A percentile compares a stretch with the other conserved stretches of the same genome.
Conservation (phyloP, 2,888 invertebrate species). For the Euclidia mi region DNA sequence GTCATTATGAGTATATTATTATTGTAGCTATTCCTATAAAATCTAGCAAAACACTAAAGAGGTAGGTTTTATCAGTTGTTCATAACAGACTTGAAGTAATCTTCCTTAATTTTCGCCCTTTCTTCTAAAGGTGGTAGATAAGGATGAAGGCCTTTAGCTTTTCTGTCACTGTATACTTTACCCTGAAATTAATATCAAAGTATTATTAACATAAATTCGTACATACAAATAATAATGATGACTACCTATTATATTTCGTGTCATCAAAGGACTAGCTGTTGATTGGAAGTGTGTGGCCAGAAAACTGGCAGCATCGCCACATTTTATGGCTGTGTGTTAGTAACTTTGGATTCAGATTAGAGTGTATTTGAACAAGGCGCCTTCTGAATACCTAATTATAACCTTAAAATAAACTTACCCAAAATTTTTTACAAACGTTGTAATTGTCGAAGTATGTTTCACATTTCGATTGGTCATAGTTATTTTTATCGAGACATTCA, state of each 20-base stretch:
- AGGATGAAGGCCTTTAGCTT: constrained; percentile 91
- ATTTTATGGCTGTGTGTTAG: too few species aligned
- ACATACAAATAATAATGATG: too few species aligned
- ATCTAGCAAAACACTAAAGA: background rate
- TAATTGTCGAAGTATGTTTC: constrained; percentile 93
- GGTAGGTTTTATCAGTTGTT: constrained; percentile 29
- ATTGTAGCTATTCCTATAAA: background rate
- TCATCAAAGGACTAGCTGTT: too few species aligned
- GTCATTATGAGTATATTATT: too few species aligned
- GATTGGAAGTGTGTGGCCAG: too few species aligned
- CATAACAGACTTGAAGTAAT: constrained; percentile 84
- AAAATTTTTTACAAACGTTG: constrained; percentile 94
- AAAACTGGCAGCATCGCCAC: too few species aligned
- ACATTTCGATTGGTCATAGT: constrained; percentile 92
- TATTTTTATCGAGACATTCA: constrained; percentile 92
- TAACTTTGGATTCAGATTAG: too few species aligned
- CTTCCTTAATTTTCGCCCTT: constrained; percentile 91
- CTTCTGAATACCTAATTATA: too few species aligned
- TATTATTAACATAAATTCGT: too few species aligned
- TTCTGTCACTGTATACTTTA: constrained; percentile 90
- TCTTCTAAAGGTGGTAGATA: constrained; percentile 93
- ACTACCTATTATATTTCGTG: too few species aligned
- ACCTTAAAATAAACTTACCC: constrained; percentile 90
- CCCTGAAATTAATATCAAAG: constrained; percentile 84
- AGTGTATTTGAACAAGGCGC: too few species aligned